Evolutionary conservation across 2,113 vertebrate species (phyloP).

Genomic region (Periophthalmus modestus): DNA sequence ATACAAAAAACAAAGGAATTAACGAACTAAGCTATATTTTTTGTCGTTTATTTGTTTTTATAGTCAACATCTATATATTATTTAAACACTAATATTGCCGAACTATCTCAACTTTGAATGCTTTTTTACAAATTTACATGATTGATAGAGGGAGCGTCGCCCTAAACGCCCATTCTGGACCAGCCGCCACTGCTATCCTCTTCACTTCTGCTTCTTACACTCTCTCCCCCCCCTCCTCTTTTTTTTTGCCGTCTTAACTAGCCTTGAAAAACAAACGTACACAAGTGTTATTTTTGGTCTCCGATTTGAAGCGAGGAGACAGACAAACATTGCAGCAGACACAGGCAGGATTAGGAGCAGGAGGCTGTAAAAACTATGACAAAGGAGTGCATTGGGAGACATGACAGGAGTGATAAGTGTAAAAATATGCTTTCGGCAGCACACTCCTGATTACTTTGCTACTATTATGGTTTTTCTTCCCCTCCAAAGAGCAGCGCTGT

Average conservation of each 20-base stretch:
- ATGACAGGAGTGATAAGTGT: slow-evolving; percentile 65
- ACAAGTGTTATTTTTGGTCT: slow-evolving; percentile 39
- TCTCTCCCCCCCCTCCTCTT: slow-evolving; percentile 35
- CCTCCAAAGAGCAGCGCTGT: slow-evolving; percentile 45
- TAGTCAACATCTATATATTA: no score
- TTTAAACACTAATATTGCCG: no score
- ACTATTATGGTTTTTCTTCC: slow-evolving; percentile 63
- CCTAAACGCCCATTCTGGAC: slow-evolving; percentile 42
- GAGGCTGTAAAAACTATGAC: slow-evolving; percentile 42
- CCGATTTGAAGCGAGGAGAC: slow-evolving; percentile 20
- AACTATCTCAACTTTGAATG: no score
- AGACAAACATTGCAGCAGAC: slow-evolving; percentile 13
- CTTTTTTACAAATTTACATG: no score
- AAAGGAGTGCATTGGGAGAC: slow-evolving; percentile 41
- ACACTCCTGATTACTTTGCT: slow-evolving; percentile 71
- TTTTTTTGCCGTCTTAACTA: slow-evolving; percentile 29
- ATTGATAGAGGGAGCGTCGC: not conserved
- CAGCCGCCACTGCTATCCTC: slow-evolving; percentile 1
- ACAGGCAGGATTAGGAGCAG: not conserved
- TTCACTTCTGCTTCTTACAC: slow-evolving; percentile 17
- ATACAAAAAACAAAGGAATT: no score
- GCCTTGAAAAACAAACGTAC: slow-evolving; percentile 46
- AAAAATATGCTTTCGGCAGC: slow-evolving; percentile 69
- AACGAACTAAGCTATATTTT: no score
- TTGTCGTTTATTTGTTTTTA: no score